Evolutionary conservation across 2,113 vertebrate species (phyloP), one percentile per base, ranked within the genome.

Genomic region (Festucalex cinctus): DNA sequence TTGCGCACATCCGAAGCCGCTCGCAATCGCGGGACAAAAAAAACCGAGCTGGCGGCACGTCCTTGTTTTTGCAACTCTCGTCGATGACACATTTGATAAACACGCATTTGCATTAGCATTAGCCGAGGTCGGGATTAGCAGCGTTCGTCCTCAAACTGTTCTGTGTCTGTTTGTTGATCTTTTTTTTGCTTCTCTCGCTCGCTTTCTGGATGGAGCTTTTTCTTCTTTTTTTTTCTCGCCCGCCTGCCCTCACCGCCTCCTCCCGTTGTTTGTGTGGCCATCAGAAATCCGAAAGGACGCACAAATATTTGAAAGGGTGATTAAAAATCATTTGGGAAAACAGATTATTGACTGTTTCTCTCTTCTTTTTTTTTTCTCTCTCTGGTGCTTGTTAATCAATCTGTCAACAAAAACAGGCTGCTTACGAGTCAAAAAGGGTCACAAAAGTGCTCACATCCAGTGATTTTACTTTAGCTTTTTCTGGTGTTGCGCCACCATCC

Each of bases 31-130:
- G 74, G 87, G 89, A 89, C 89, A 89, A 89, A 88, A 89, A 88
- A 86, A 89, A 85, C 87, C 85, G 80, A 80, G 81, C 74, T n/a
- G 86, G 85, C 72, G 83, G 83, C 82, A 82, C 74, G 86, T 77
- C 86, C 83, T 84, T 89, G 87, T 89, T 89, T 88, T 89, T 86
- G 76, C 82, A 89, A 86, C 88, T 89, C 88, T 86, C 86, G 89
- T 90, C 85, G 88, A 90, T 89, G 86, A 85, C 85, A 89, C 85
- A 88, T 90, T 88, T 89, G 89, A 90, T 90, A 90, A 89, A 88
- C 88, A 89, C 61, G 85, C 89, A 88, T 88, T 90, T 84, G 88
- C 88, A 89, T 90, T 90, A 89, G 89, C 87, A 85, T 90, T 89
- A 88, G 88, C 85, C 22, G 85, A 85, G 86, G 87, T 89, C 88